A percentile compares a stretch with the other conserved stretches of the same genome.
Conservation (phyloP, 2,113 vertebrate genomes). For the Reinhardtius hippoglossoides region DNA sequence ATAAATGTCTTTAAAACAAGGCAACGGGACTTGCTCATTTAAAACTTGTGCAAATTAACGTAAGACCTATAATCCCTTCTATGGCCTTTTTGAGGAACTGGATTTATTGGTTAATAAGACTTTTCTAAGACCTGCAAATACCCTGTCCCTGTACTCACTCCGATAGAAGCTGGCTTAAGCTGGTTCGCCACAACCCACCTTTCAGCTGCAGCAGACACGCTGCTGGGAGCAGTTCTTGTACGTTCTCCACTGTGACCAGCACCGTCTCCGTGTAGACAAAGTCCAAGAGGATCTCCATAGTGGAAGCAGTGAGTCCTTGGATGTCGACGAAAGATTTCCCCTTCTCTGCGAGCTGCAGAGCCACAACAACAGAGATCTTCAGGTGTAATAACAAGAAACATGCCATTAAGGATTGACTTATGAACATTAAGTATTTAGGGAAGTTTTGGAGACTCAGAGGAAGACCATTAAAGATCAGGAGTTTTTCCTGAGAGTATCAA, state of each 20-base stretch:
- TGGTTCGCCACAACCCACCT: constrained; percentile 81
- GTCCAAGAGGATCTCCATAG: constrained; percentile 99
- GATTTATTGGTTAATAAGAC: neutral
- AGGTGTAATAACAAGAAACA: neutral
- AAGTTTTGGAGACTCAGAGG: too few species aligned
- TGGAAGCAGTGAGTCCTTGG: constrained; percentile 94
- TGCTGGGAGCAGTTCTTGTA: constrained; percentile 95
- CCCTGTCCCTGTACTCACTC: too few species aligned
- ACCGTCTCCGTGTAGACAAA: constrained; percentile 99
- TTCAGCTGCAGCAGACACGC: constrained; percentile 97
- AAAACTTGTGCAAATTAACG: too few species aligned
- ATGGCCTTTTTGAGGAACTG: neutral
- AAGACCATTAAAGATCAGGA: too few species aligned
- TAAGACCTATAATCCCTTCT: neutral
- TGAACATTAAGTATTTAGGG: neutral
- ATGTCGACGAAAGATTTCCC: constrained; percentile 98
- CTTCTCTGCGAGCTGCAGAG: constrained; percentile 92
- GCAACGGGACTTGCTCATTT: too few species aligned
- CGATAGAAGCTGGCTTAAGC: neutral
- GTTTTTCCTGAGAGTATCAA: too few species aligned
- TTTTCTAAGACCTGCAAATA: neutral
- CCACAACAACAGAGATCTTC: constrained; percentile 20
- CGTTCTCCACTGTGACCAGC: constrained; percentile 96
- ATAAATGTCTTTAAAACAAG: too few species aligned
- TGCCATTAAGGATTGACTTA: neutral